A percentile compares a stretch with the other conserved stretches of the same genome.
Conservation (phyloP, 2,113 vertebrate genomes). For the Lepus europaeus region DNA sequence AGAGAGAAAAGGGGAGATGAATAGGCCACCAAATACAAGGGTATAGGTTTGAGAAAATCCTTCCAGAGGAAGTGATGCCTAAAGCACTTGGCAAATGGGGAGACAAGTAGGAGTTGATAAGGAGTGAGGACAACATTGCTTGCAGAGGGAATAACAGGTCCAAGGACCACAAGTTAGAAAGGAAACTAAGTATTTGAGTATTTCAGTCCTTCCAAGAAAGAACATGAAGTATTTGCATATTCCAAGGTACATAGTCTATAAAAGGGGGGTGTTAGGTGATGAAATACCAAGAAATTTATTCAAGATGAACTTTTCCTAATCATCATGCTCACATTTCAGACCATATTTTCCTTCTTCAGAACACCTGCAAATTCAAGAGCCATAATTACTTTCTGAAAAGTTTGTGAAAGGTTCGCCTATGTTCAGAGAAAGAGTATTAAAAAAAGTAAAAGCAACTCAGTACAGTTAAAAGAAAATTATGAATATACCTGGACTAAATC, state of each 20-base stretch:
- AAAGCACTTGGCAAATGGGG: not conserved
- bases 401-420: conserved; percentile 7
- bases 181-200: not conserved
- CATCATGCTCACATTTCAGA: conserved; percentile 52
- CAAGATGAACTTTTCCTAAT: conserved; percentile 47
- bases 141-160: not conserved
- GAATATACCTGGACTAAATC: not conserved
- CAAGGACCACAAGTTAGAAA: not conserved
- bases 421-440: not conserved
- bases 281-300: conserved; percentile 40
- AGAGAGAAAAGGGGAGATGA: not conserved
- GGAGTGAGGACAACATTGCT: not conserved
- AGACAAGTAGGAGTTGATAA: not conserved
- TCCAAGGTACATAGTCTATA: not conserved
- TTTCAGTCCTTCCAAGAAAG: not conserved
- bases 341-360: not conserved
- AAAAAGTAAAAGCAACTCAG: conserved; percentile 6
- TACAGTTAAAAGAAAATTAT: conserved; percentile 28
- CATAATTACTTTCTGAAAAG: conserved; percentile 23
- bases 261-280: not conserved
- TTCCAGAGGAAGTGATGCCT: not conserved
- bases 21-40: not conserved
- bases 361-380: conserved; percentile 15
- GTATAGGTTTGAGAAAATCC: not conserved
- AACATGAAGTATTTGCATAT: not conserved